Conservation (phyloP, 1,140 invertebrate species). For the Physella acuta region DNA sequence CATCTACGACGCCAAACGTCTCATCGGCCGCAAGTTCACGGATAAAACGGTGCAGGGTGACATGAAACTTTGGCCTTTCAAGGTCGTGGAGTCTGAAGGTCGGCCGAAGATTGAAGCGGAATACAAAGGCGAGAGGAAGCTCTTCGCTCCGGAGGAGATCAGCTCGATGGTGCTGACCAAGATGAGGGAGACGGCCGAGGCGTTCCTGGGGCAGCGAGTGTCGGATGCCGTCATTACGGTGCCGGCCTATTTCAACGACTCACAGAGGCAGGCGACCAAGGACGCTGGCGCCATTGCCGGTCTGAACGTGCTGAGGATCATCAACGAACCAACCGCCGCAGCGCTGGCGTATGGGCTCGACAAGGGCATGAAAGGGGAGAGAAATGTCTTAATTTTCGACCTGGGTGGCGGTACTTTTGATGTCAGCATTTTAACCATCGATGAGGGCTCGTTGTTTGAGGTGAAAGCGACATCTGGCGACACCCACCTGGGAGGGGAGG, state of each 20-base stretch:
- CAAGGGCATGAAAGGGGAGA: conserved; percentile 62
- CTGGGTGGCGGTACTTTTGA: conserved; percentile 32
- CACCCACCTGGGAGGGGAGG: conserved; percentile 71
- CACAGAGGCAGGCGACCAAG: conserved; percentile 56
- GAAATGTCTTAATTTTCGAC: conserved; percentile 43
- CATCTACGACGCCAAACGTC: conserved; percentile 79
- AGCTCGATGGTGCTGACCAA: conserved; percentile 83
- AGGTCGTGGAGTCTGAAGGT: conserved; percentile 45
- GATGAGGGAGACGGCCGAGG: conserved; percentile 90
- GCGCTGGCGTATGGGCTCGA: conserved; percentile 63
- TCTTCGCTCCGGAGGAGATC: conserved; percentile 87
- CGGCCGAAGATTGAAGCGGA: conserved; percentile 75
- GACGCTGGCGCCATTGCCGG: conserved; percentile 68
- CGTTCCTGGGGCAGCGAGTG: conserved; percentile 74
- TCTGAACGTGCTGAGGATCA: conserved; percentile 46
- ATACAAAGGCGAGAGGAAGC: conserved; percentile 86
- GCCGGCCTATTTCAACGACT: conserved; percentile 61
- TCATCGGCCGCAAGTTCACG: conserved; percentile 91
- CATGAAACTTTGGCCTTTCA: conserved; percentile 91
- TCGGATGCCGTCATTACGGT: conserved; percentile 61
- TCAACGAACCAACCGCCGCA: conserved; percentile 45
- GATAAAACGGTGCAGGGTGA: conserved; percentile 85
- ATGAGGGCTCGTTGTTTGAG: conserved; percentile 71
- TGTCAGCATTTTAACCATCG: conserved; percentile 50
- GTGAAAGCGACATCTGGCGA: conserved; percentile 66